Base-by-base conservation (phyloP, 1,140 invertebrate genomes). In the Calliphora vicina region DNA sequence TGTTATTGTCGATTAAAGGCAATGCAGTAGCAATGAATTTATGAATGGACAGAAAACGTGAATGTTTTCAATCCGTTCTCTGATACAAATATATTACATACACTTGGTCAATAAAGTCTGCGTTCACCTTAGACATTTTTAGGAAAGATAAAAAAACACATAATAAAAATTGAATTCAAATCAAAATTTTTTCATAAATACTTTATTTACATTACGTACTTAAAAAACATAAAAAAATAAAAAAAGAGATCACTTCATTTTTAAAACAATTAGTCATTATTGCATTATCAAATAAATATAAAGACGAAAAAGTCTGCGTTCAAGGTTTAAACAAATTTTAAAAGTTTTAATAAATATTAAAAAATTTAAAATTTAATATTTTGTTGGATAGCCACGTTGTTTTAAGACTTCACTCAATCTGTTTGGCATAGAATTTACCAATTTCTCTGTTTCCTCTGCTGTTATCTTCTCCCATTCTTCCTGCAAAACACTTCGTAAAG, bases 361-460 rank as follows among this genome's bases (percentile, higher is more conserved):
- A 17, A 29, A 29, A 74, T 13, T 1, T 74, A 17, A 78, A 43
- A 78, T 78, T 78, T 43, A 78, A 78, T 78, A 78, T 45, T 78
- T 78, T 78, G 23, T 78, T 78, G 29, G 74, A 43, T 78, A 78
- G 27, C 74, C 42, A 78, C 74, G 29, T n/a, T 78, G 74, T 78
- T 78, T 78, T 43, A 43, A 45, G 26, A 78, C 29, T 43, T 78
- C 35, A 78, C 74, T 78, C 17, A 27, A 20, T 78, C 74, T 78
- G 5, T 78, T 78, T 78, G 74, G 74, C 74, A 78, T 78, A 15
- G 74, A 78, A 78, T 78, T 78, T 43, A 43, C 74, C 74, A 45
- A 25, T n/a, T 78, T 78, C n/a, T 78, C 29, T 25, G 35, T 78
- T 78, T 78, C 29, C 20, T 43, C 74, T 12, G 35, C 20, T 43